Conservation (phyloP, 2,113 vertebrate genomes). For the Ptychochromis oligacanthus region DNA sequence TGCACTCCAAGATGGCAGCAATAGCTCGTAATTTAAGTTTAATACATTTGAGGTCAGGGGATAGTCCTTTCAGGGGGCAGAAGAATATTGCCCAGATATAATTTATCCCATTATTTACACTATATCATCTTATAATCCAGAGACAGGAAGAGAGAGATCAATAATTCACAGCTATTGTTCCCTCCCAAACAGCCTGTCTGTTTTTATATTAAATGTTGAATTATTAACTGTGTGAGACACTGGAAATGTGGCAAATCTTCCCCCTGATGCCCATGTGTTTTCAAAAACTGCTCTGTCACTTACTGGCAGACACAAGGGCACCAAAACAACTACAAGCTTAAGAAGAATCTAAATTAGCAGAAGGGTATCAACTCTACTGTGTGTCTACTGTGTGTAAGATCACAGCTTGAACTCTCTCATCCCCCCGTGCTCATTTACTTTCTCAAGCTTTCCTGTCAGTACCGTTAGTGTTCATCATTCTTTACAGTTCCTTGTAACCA, state of each 20-base stretch:
- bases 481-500: conserved; percentile 15
- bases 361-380: background rate
- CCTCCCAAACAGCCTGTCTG: conserved; percentile 60
- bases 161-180: conserved; percentile 78
- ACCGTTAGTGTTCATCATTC: conserved; percentile 25
- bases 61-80: conserved; percentile 18
- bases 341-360: background rate
- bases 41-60: conserved; percentile 35
- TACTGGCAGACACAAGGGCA: background rate
- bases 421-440: background rate
- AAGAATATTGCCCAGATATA: conserved; percentile 42
- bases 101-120: conserved; percentile 55
- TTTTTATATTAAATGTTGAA: conserved; percentile 81
- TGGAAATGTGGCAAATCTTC: conserved; percentile 35
- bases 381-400: too few species aligned
- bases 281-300: conserved; percentile 3
- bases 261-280: background rate
- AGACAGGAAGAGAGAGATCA: conserved; percentile 60
- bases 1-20: background rate
- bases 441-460: background rate
- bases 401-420: background rate
- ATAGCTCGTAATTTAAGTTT: conserved; percentile 28
- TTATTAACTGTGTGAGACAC: conserved; percentile 76
- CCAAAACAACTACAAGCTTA: background rate
- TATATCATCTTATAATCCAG: conserved; percentile 51